These are phyloP conservation scores for Lagorchestes hirsutus DNA, from an alignment of 2,797 vertebrate genomes.

Conservation along the genomic window DNA sequence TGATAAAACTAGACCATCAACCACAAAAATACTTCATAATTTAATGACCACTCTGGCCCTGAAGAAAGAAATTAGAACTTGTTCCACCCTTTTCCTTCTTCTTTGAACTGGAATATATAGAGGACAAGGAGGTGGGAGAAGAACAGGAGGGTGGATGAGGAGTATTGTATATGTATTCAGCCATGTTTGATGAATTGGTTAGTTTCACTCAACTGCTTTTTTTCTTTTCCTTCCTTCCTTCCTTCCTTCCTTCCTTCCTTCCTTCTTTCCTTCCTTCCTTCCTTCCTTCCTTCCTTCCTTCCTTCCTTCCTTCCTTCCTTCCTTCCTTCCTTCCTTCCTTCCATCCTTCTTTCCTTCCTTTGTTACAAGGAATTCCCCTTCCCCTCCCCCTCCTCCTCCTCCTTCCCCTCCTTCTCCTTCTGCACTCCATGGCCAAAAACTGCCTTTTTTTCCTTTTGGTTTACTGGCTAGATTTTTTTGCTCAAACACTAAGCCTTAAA, in stretches of 20 bases:
- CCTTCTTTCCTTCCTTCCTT: not conserved
- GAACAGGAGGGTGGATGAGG: not conserved
- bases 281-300: not conserved
- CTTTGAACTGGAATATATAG: not conserved
- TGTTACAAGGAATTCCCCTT: not conserved
- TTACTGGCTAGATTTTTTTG: no score
- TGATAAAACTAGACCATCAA: not conserved
- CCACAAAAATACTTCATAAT: not conserved
- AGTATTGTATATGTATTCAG: not conserved
- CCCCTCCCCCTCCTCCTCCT: no score
- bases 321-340: not conserved
- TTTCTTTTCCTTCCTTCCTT: not conserved
- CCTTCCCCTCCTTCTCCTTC: no score
- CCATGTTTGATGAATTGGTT: not conserved
- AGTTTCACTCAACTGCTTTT: not conserved
- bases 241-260: not conserved
- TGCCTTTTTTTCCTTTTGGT: no score
- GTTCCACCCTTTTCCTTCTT: not conserved
- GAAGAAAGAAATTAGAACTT: not conserved
- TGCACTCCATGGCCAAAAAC: no score
- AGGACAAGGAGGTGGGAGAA: not conserved
- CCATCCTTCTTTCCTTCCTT: not conserved
- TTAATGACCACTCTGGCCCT: not conserved
- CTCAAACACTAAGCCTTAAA: no score
- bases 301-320: not conserved